Conservation (phyloP, 2,113 vertebrate genomes). For the Mustelus asterias region DNA sequence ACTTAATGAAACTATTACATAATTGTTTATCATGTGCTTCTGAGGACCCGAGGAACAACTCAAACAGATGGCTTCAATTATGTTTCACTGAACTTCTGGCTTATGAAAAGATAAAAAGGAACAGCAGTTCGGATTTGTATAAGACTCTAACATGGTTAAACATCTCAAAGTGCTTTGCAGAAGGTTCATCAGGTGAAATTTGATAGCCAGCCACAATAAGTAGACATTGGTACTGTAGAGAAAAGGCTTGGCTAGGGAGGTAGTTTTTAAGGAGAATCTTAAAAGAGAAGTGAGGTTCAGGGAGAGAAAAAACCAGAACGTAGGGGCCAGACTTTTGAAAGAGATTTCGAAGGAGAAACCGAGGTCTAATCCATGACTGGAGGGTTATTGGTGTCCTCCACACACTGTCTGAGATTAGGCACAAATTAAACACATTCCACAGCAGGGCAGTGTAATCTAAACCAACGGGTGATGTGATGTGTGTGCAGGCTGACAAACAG, state of each 20-base stretch:
- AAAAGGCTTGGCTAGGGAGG: background rate
- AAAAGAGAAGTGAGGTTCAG: background rate
- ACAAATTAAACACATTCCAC: conserved; percentile 28
- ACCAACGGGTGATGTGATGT: background rate
- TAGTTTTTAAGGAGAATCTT: background rate
- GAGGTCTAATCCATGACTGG: background rate
- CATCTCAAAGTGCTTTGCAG: background rate
- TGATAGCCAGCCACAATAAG: background rate
- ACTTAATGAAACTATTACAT: background rate
- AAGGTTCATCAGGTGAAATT: background rate
- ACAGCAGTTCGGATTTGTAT: background rate
- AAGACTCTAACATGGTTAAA: background rate
- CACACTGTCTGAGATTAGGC: background rate
- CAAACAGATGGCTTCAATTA: background rate
- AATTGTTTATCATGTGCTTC: background rate
- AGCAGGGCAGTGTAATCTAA: conserved; percentile 9
- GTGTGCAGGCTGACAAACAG: background rate
- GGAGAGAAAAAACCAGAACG: background rate
- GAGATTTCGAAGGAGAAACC: background rate
- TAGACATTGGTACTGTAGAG: background rate
- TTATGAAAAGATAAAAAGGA: background rate
- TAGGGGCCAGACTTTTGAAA: background rate
- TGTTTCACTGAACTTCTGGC: background rate
- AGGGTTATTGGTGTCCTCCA: background rate
- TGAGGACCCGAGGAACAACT: background rate